Percentiles rank a stretch among this genome's conserved stretches.
Conservation (phyloP, 2,888 invertebrate species). For the Eudemis profundana region DNA sequence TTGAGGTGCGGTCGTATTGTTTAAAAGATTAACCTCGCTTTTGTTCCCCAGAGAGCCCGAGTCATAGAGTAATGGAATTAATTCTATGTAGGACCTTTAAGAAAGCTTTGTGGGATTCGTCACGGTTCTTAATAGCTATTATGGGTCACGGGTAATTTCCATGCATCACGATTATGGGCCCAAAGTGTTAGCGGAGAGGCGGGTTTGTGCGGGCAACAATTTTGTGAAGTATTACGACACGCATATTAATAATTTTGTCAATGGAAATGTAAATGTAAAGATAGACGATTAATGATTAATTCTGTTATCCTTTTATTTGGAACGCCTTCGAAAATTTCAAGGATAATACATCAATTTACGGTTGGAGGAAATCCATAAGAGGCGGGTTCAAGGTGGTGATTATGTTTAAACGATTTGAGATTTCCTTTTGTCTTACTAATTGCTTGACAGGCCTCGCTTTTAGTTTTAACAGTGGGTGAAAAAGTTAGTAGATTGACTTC, state of each 20-base stretch:
- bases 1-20: slow-evolving; percentile 53
- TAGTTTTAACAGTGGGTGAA: no score
- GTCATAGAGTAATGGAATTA: slow-evolving; percentile 62
- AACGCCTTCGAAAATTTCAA: neutral
- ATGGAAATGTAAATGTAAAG: neutral
- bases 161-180: slow-evolving; percentile 42
- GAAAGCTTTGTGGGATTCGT: slow-evolving; percentile 46
- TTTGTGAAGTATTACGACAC: slow-evolving; percentile 18
- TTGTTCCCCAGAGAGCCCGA: slow-evolving; percentile 57
- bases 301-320: neutral
- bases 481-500: no score
- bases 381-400: neutral
- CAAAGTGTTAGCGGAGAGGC: slow-evolving; percentile 41
- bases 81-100: slow-evolving; percentile 57
- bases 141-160: slow-evolving; percentile 45
- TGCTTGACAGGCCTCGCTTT: no score
- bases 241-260: slow-evolving; percentile 16
- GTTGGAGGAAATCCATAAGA: no score
- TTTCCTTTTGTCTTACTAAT: no score
- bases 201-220: slow-evolving; percentile 21
- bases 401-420: neutral
- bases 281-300: neutral
- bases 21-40: slow-evolving; percentile 61
- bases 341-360: neutral
- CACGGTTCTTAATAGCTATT: slow-evolving; percentile 44